A percentile compares a stretch with the other conserved stretches of the same genome.
Evolutionary conservation across 2,113 vertebrate species (phyloP).

Genomic region (Nesogale talazaci): DNA sequence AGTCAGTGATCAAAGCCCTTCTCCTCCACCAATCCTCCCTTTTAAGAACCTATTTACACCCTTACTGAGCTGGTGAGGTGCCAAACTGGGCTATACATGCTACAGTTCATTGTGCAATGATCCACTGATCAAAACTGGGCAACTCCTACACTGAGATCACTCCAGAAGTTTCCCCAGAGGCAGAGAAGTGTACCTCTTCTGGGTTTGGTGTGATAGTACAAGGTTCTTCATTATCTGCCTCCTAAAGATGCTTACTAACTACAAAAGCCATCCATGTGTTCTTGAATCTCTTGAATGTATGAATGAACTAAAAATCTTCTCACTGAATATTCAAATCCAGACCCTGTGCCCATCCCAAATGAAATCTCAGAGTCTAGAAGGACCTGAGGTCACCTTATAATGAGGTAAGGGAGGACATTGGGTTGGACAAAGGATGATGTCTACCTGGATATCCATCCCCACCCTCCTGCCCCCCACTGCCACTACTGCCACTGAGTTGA

Average conservation of each 20-base stretch:
- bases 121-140: background rate
- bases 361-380: background rate
- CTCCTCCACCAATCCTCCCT: background rate
- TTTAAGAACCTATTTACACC: background rate
- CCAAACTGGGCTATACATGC: background rate
- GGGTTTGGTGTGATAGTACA: background rate
- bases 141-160: no score
- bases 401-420: background rate
- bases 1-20: background rate
- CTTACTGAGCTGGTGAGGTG: background rate
- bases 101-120: background rate
- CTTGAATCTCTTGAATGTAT: slow-evolving; percentile 33
- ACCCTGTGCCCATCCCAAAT: background rate
- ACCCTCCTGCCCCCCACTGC: no score
- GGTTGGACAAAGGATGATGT: background rate
- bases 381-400: background rate
- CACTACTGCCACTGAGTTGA: no score
- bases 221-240: background rate
- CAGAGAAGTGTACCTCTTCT: background rate
- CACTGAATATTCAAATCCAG: background rate
- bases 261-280: slow-evolving; percentile 3
- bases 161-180: background rate
- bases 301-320: background rate
- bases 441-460: background rate
- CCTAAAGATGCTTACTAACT: background rate